Evolutionary conservation across 1,140 invertebrate genomes (phyloP).

Genomic region (Argopecten irradians): DNA sequence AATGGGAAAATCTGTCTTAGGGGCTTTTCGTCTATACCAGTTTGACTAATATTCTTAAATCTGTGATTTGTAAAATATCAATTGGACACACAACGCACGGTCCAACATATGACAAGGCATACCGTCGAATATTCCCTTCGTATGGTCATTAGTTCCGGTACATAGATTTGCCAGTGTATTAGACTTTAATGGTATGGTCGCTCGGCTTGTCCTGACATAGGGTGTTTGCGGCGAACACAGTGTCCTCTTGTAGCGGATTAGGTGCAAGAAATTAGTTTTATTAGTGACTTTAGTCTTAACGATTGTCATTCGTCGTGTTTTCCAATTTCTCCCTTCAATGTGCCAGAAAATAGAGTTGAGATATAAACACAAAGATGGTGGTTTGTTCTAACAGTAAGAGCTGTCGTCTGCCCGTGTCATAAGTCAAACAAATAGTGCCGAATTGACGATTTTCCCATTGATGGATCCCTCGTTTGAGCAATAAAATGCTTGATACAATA

Average conservation of each 20-base stretch:
- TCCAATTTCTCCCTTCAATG: slow-evolving; percentile 54
- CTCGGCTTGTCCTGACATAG: slow-evolving; percentile 34
- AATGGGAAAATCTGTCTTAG: slow-evolving; percentile 44
- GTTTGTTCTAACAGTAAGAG: not conserved
- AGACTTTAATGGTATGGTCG: slow-evolving; percentile 30
- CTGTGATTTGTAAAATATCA: slow-evolving; percentile 41
- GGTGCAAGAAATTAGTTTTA: slow-evolving; percentile 53
- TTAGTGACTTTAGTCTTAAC: slow-evolving; percentile 46
- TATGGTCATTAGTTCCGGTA: slow-evolving; percentile 40
- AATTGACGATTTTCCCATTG: not conserved
- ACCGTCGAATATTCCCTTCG: slow-evolving; percentile 38
- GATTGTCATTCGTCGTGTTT: slow-evolving; percentile 41
- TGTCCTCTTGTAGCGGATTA: slow-evolving; percentile 28
- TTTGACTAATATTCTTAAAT: slow-evolving; percentile 39
- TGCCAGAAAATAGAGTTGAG: slow-evolving; percentile 47
- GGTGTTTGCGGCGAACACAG: slow-evolving; percentile 38
- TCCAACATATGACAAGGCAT: slow-evolving; percentile 45
- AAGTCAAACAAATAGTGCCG: not conserved
- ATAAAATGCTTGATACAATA: too few relatives aligned
- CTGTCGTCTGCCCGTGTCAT: not conserved
- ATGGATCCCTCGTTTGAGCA: not conserved
- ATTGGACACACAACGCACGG: slow-evolving; percentile 28
- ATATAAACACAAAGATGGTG: slow-evolving; percentile 17
- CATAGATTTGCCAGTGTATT: slow-evolving; percentile 41
- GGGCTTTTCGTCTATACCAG: slow-evolving; percentile 26